These are phyloP conservation scores for Drepana falcataria DNA, from an alignment of 2,888 invertebrate species.

Conservation along the genomic window DNA sequence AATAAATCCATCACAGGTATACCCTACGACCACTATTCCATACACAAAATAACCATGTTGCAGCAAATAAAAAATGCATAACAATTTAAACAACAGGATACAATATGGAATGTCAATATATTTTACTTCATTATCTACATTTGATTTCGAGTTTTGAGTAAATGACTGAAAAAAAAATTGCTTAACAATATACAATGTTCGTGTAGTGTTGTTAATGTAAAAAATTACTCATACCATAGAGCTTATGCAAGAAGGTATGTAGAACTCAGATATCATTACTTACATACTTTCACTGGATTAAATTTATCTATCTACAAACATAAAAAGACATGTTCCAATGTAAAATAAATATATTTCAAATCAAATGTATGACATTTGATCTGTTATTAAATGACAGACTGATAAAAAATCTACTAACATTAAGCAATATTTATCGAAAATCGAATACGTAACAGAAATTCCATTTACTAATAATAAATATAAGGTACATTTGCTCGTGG, in stretches of 20 bases:
- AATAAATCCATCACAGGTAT: no score
- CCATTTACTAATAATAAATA: constrained; percentile 63
- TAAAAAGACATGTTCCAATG: constrained; percentile 75
- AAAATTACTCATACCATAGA: constrained; percentile 37
- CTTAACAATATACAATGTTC: constrained; percentile 70
- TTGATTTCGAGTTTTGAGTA: constrained; percentile 65
- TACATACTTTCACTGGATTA: constrained; percentile 60
- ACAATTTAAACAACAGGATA: constrained; percentile 72
- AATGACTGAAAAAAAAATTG: constrained; percentile 64
- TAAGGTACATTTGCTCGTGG: constrained; percentile 52
- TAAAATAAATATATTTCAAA: constrained; percentile 79
- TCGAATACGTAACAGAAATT: constrained; percentile 72
- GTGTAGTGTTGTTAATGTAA: constrained; percentile 44
- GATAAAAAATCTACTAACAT: constrained; percentile 78
- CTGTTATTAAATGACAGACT: constrained; percentile 67
- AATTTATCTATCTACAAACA: constrained; percentile 72
- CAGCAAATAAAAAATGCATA: constrained; percentile 25
- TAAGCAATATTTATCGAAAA: constrained; percentile 75
- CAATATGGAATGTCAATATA: constrained; percentile 78
- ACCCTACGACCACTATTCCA: no score
- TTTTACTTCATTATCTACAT: constrained; percentile 76
- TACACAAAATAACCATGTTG: constrained; percentile 7
- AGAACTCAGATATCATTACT: constrained; percentile 44
- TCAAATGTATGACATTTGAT: constrained; percentile 79
- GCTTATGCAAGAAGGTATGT: constrained; percentile 32